Evolutionary conservation across 2,113 vertebrate genomes (phyloP).

Genomic region (Mohoua ochrocephala): DNA sequence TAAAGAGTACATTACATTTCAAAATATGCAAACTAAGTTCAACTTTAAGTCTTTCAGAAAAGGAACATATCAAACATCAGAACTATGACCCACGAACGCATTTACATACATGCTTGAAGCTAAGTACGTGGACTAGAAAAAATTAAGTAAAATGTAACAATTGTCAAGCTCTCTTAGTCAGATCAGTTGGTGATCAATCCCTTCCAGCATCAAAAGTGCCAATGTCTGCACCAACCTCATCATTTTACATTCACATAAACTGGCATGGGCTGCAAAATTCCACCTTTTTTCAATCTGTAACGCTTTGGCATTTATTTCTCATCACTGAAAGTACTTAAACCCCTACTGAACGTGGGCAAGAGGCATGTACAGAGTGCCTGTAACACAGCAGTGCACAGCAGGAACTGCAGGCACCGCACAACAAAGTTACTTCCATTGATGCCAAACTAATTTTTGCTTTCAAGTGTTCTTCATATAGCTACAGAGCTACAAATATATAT

Average conservation of each 20-base stretch:
- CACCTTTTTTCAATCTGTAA: background rate
- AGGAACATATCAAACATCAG: background rate
- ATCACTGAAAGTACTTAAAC: background rate
- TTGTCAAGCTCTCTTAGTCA: background rate
- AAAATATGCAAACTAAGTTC: constrained; percentile 25
- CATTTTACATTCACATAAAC: background rate
- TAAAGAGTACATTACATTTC: background rate
- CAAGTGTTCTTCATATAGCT: background rate
- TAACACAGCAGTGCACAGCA: background rate
- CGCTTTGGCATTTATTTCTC: background rate
- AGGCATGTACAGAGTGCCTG: background rate
- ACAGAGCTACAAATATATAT: background rate
- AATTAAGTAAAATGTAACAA: background rate
- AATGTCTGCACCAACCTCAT: background rate
- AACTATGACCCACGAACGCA: background rate
- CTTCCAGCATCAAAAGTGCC: background rate
- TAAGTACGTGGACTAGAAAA: background rate
- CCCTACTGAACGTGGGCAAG: background rate
- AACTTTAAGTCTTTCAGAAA: background rate
- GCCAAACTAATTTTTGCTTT: background rate
- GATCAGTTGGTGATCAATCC: background rate
- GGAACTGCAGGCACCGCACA: background rate
- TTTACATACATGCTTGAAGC: constrained; percentile 8
- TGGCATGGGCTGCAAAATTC: background rate
- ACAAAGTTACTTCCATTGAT: background rate